Base-by-base conservation (phyloP, 2,113 vertebrate genomes). In the Solea solea region DNA sequence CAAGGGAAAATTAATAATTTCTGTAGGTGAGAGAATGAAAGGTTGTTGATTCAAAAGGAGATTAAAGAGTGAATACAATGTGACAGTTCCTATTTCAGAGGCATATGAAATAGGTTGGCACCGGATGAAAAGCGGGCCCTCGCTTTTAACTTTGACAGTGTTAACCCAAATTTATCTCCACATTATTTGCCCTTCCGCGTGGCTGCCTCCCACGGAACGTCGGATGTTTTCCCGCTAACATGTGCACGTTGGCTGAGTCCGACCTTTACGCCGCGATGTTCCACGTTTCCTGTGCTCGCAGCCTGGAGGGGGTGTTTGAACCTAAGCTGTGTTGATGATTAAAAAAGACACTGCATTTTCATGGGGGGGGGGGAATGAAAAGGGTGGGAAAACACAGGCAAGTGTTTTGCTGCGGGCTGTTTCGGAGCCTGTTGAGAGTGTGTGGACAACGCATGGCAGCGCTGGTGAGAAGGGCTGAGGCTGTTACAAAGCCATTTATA, bases 371-470 rank as follows among this genome's bases (percentile, higher is more conserved):
- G 28, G 34, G 51, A 21, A 14, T 25, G 52, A 78, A 78, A 46
- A 7, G 55, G 59, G 0, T 40, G 41, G 53, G 40, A 64, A 70
- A 72, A 76, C n/a, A 55, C 64, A 52, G 41, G 15, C 55, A 68
- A 76, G 49, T 54, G 63, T 53, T 80, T 59, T 0, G 69, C 84
- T 64, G 27, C 12, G 0, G 69, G 83, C 77, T 34, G 46, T 78
- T 85, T 71, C 62, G 2, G 57, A 82, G 69, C 58, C 75, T 52
- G 46, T 69, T 48, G 69, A 66, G 75, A 21, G 34, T 78, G 74
- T 75, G 68, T 73, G 87, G 81, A 81, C 77, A 78, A 66, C 49
- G 58, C 48, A 53, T 52, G 28, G 63, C 63, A 27, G 69, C 58
- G 2, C 64, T 68, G 63, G 61, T 52, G 68, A n/a, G 74, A 74